A percentile compares a stretch with the other conserved stretches of the same genome.
These are phyloP conservation scores for Polyergus mexicanus DNA, from an alignment of 1,140 invertebrate species.

Conservation along the genomic window DNA sequence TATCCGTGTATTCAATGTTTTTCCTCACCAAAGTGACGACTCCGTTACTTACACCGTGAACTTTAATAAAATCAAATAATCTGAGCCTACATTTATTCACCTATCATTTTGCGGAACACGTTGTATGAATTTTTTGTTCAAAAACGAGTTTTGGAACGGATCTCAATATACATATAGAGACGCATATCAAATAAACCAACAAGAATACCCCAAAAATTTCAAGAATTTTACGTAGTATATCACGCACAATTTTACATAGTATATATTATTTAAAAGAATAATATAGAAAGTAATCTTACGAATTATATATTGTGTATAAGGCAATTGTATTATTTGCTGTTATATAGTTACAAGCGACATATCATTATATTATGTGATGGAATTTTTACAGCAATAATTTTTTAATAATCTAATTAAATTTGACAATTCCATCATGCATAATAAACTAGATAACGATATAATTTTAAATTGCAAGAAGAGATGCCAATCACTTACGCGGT, in stretches of 20 bases:
- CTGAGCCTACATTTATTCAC: conserved; percentile 82
- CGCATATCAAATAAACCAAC: conserved; percentile 11
- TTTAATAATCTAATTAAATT: conserved; percentile 26
- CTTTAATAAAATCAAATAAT: conserved; percentile 61
- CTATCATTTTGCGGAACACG: conserved; percentile 73
- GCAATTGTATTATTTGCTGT: neutral
- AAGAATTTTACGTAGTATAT: conserved; percentile 7
- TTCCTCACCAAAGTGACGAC: conserved; percentile 65
- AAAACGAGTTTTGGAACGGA: conserved; percentile 71
- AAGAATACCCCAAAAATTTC: neutral
- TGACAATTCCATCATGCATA: conserved; percentile 2
- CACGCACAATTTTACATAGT: conserved; percentile 4
- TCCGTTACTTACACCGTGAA: conserved; percentile 47
- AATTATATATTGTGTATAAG: neutral
- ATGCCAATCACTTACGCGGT: conserved; percentile 43
- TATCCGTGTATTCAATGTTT: conserved; percentile 78
- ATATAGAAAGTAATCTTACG: neutral
- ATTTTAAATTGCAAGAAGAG: conserved; percentile 22
- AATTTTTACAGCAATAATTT: conserved; percentile 31
- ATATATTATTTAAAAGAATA: conserved; percentile 26
- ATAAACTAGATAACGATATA: conserved; percentile 5
- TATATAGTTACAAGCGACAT: neutral
- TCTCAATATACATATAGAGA: neutral
- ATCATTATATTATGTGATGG: neutral
- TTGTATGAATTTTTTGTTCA: conserved; percentile 59